Evolutionary conservation across 2,797 vertebrate species (phyloP).

Genomic region (Ctenosaura bakeri): DNA sequence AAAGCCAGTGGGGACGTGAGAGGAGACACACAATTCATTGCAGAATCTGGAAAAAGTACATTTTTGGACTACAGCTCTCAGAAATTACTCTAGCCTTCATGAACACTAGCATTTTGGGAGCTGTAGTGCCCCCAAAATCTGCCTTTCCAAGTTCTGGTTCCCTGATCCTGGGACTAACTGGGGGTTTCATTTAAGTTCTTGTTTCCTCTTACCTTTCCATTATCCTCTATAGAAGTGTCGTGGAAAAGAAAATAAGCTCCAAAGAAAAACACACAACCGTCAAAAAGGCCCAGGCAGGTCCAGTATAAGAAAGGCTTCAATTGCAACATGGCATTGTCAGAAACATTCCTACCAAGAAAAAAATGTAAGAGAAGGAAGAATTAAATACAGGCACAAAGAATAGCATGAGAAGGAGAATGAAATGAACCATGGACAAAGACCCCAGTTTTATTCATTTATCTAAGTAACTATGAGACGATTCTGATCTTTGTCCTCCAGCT

Average conservation of each 20-base stretch:
- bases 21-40: no score
- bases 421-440: no score
- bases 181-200: background rate
- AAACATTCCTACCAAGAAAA: conserved; percentile 87
- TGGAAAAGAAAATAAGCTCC: conserved; percentile 92
- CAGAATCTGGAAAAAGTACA: no score
- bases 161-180: no score
- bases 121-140: background rate
- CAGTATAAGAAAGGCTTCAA: conserved; percentile 94
- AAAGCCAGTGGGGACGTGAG: background rate
- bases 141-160: no score
- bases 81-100: background rate
- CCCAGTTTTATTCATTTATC: no score
- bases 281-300: conserved; percentile 93
- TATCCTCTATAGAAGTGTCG: conserved; percentile 90
- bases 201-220: conserved; percentile 88
- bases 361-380: conserved; percentile 1
- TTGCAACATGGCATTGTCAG: conserved; percentile 94
- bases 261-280: conserved; percentile 96
- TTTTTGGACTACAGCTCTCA: background rate
- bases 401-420: no score
- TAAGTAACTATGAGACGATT: no score
- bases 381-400: background rate
- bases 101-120: background rate
- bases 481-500: no score